A percentile compares a stretch with the other conserved stretches of the same genome.
These are phyloP conservation scores for Himalopsyche tibetana DNA, from an alignment of 2,888 invertebrate species.

Conservation along the genomic window DNA sequence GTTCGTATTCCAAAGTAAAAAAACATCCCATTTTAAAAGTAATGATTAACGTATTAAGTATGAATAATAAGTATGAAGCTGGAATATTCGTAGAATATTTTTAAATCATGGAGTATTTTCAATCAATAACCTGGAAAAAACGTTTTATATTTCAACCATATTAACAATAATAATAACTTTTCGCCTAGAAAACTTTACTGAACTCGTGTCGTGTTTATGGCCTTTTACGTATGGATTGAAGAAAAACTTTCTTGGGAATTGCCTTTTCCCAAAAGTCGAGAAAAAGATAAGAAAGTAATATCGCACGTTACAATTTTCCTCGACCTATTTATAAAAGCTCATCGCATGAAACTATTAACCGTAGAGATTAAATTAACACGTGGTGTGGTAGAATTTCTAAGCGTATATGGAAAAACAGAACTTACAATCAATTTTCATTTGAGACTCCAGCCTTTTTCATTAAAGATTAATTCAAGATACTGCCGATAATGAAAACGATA, in stretches of 20 bases:
- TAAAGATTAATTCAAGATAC: constrained; percentile 27
- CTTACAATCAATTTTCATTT: constrained; percentile 37
- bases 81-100: too few species aligned
- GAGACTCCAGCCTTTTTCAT: constrained; percentile 17
- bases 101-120: background rate
- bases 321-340: constrained; percentile 35
- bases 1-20: too few species aligned
- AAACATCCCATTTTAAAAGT: too few species aligned
- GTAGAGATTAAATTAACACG: constrained; percentile 35
- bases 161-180: constrained; percentile 32
- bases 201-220: constrained; percentile 40
- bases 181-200: background rate
- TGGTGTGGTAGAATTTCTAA: background rate
- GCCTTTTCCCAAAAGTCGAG: constrained; percentile 26
- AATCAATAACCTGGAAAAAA: constrained; percentile 5
- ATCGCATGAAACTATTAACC: constrained; percentile 43
- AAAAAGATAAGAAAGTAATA: constrained; percentile 42
- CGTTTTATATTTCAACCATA: constrained; percentile 23
- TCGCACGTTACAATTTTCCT: constrained; percentile 40
- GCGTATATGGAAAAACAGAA: background rate
- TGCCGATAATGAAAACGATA: constrained; percentile 7
- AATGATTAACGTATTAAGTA: too few species aligned
- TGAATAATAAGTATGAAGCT: too few species aligned
- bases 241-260: constrained; percentile 17
- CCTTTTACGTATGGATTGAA: constrained; percentile 30